Evolutionary conservation across 2,797 vertebrate species (phyloP).

Genomic region (Notolabrus celidotus): DNA sequence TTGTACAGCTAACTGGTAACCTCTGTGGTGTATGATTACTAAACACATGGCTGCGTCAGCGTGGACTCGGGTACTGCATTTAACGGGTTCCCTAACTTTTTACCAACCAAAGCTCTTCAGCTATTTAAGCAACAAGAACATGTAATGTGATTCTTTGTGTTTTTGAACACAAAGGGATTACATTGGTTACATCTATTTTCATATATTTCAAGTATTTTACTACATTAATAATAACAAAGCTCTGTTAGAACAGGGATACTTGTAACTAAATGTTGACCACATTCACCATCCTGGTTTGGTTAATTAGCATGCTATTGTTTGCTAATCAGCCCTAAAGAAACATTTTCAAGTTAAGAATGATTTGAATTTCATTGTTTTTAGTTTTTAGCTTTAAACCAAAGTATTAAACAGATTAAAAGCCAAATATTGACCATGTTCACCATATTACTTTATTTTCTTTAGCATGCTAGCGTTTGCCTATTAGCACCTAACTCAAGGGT

Average conservation of each 20-base stretch:
- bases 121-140: neutral
- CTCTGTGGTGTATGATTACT: conserved; percentile 10
- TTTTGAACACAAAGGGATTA: neutral
- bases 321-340: neutral
- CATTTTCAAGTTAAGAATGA: neutral
- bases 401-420: neutral
- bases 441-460: too few species aligned
- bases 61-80: conserved; percentile 24
- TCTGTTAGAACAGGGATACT: neutral
- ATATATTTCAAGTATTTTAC: too few species aligned
- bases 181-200: neutral
- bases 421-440: too few species aligned
- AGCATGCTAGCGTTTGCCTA: too few species aligned
- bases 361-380: neutral
- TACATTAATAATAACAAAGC: too few species aligned
- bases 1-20: conserved; percentile 10
- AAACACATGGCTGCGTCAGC: neutral
- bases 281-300: neutral
- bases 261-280: neutral
- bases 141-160: too few species aligned
- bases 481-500: too few species aligned
- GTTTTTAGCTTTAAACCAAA: neutral
- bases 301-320: neutral
- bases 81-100: neutral
- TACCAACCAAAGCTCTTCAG: neutral